Conservation (phyloP, 2,113 vertebrate genomes). For the Paraplagusia blochii region DNA sequence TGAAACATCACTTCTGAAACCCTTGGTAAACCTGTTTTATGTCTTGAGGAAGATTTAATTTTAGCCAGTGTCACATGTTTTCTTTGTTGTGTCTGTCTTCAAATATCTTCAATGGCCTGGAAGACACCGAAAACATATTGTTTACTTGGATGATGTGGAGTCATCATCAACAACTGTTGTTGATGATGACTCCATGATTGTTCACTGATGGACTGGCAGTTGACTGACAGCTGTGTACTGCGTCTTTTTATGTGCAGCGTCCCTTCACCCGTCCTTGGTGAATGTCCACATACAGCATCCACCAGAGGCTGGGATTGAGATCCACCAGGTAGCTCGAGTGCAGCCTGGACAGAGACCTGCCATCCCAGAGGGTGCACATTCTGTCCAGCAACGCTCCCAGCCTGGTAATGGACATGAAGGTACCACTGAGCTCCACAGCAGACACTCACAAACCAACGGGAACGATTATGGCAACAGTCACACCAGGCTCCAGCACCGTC, state of each 20-base stretch:
- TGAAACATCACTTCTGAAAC: slow-evolving; percentile 47
- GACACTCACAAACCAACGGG: slow-evolving; percentile 54
- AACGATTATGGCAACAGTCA: slow-evolving; percentile 29
- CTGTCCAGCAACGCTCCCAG: slow-evolving; percentile 77
- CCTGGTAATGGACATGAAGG: slow-evolving; percentile 55
- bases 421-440: slow-evolving; percentile 34
- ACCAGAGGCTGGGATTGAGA: slow-evolving; percentile 71
- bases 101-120: slow-evolving; percentile 35
- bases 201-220: slow-evolving; percentile 32
- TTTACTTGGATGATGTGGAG: too few species aligned
- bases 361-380: slow-evolving; percentile 75
- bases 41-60: slow-evolving; percentile 52
- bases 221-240: slow-evolving; percentile 24
- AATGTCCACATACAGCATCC: slow-evolving; percentile 81
- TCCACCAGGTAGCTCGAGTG: slow-evolving; percentile 79
- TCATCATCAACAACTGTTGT: too few species aligned
- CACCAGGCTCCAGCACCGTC: slow-evolving; percentile 47
- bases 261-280: slow-evolving; percentile 77
- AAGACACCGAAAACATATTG: slow-evolving; percentile 25
- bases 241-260: slow-evolving; percentile 54
- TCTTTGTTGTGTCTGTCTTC: slow-evolving; percentile 42
- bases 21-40: slow-evolving; percentile 44
- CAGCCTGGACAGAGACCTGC: slow-evolving; percentile 59
- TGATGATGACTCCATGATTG: slow-evolving; percentile 26
- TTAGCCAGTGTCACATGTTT: slow-evolving; percentile 36